A percentile compares a stretch with the other conserved stretches of the same genome.
These are phyloP conservation scores for Spialia ferax DNA, from an alignment of 2,888 invertebrate genomes.

Conservation along the genomic window DNA sequence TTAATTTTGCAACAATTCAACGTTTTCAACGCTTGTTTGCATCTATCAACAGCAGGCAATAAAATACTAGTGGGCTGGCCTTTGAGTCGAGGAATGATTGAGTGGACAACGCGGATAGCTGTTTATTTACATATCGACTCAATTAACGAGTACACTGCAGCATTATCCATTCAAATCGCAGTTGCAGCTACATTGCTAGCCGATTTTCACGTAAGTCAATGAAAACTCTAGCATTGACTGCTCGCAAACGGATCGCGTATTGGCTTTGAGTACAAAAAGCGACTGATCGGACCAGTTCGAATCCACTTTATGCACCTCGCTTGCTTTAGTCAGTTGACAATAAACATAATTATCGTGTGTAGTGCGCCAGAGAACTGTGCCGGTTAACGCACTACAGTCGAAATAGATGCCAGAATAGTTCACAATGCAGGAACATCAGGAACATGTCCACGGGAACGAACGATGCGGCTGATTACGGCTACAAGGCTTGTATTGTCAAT, in stretches of 20 bases:
- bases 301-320: constrained; percentile 76
- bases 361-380: constrained; percentile 63
- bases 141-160: constrained; percentile 76
- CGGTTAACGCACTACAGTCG: constrained; percentile 66
- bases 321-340: constrained; percentile 81
- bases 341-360: constrained; percentile 79
- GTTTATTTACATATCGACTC: constrained; percentile 82
- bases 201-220: constrained; percentile 76
- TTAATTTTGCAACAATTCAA: constrained; percentile 50
- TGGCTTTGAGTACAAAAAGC: constrained; percentile 83
- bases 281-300: constrained; percentile 72
- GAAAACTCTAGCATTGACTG: constrained; percentile 82
- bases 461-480: constrained; percentile 30
- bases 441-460: constrained; percentile 24
- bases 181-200: constrained; percentile 67
- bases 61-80: constrained; percentile 62
- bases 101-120: constrained; percentile 55
- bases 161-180: constrained; percentile 83
- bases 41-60: constrained; percentile 65
- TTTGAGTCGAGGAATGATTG: constrained; percentile 75
- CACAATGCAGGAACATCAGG: constrained; percentile 29
- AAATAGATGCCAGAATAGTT: constrained; percentile 55
- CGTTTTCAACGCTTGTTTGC: constrained; percentile 59
- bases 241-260: constrained; percentile 79
- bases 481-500: constrained; percentile 26